Evolutionary conservation across 2,797 vertebrate genomes (phyloP).

Genomic region (Ctenosaura bakeri): DNA sequence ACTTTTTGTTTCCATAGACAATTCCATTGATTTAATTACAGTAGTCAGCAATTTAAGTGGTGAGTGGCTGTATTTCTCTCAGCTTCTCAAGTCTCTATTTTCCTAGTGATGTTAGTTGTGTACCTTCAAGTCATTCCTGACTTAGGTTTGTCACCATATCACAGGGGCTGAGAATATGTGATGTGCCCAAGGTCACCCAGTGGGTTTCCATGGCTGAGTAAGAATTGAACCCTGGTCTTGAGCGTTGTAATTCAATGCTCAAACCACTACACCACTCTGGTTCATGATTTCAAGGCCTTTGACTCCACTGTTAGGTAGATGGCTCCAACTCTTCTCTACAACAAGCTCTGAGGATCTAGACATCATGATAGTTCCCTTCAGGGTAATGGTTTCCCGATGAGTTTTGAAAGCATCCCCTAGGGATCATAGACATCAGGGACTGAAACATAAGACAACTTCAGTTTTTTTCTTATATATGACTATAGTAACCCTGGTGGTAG

Average conservation of each 20-base stretch:
- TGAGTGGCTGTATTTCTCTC: neutral
- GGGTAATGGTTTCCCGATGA: neutral
- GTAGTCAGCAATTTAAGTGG: neutral
- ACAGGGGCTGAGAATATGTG: too few relatives aligned
- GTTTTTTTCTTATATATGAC: neutral
- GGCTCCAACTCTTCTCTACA: neutral
- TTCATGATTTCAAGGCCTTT: neutral
- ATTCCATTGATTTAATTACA: neutral
- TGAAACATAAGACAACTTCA: neutral
- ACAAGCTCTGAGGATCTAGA: neutral
- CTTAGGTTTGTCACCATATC: too few relatives aligned
- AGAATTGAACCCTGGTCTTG: too few relatives aligned
- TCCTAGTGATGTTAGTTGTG: neutral
- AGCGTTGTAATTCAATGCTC: too few relatives aligned
- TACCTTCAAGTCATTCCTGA: too few relatives aligned
- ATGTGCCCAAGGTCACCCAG: too few relatives aligned
- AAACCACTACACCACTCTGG: too few relatives aligned
- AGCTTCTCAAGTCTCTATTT: neutral
- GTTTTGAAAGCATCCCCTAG: neutral
- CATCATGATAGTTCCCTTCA: neutral
- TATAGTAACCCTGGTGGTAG: too few relatives aligned
- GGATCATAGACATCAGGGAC: too few relatives aligned
- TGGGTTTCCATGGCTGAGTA: too few relatives aligned
- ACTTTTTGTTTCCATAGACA: neutral
- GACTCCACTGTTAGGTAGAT: neutral